A percentile compares a stretch with the other conserved stretches of the same genome.
Evolutionary conservation across 2,888 invertebrate species (phyloP).

Genomic region (Chironomus riparius): DNA sequence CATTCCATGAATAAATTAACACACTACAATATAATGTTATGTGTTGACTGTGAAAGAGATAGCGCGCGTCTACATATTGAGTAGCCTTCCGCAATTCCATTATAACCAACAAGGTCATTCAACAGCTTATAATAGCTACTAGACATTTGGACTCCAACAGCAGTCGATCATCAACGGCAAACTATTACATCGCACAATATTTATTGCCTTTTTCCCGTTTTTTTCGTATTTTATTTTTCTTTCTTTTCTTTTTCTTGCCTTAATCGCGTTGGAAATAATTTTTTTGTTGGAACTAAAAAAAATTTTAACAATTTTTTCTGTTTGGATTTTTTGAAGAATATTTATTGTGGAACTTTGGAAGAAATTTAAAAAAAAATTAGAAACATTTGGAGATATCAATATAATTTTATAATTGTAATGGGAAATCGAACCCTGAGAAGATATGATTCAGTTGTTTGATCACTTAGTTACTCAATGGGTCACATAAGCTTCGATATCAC

Average conservation of each 20-base stretch:
- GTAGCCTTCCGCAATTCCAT: conserved; percentile 27
- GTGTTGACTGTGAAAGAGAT: background rate
- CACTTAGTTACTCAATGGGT: too few species aligned
- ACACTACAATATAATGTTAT: background rate
- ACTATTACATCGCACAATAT: background rate
- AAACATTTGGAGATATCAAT: too few species aligned
- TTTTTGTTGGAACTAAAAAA: too few species aligned
- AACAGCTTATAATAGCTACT: conserved; percentile 5
- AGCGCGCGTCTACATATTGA: background rate
- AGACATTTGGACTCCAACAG: conserved; percentile 23
- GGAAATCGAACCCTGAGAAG: too few species aligned
- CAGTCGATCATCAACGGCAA: conserved; percentile 6
- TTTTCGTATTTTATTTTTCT: background rate
- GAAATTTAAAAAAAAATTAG: too few species aligned
- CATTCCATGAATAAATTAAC: conserved; percentile 26
- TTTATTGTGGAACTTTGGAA: too few species aligned
- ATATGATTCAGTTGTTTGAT: too few species aligned
- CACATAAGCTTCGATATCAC: too few species aligned
- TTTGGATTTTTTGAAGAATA: too few species aligned
- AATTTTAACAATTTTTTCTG: too few species aligned
- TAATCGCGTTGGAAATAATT: background rate
- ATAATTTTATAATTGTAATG: too few species aligned
- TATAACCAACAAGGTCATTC: conserved; percentile 25
- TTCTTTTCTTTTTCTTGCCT: background rate
- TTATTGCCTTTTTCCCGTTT: background rate